phyloP scores from a whole-genome alignment of 2,888 invertebrate genomes.

The Philhelius pedissequus region DNA sequence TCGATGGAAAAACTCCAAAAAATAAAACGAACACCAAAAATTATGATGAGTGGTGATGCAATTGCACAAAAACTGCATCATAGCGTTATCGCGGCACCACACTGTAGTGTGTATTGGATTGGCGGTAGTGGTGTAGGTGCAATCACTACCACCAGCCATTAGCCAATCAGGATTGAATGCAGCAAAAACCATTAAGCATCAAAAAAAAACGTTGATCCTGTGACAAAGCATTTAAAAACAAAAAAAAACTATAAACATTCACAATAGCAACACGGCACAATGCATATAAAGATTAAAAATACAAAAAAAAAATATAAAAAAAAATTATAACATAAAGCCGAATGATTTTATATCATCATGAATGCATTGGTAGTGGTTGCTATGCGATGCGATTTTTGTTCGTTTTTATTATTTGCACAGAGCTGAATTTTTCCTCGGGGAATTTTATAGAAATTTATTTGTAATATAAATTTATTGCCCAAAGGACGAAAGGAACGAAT shows the following conservation, averaged over 20 bases:
- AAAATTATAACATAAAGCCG: neutral
- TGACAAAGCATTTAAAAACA: conserved; percentile 33
- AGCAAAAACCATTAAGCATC: conserved; percentile 36
- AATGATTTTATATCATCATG: conserved; percentile 2
- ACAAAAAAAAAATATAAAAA: conserved; percentile 7
- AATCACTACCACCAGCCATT: conserved; percentile 40
- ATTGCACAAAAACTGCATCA: conserved; percentile 67
- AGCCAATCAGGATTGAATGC: conserved; percentile 40
- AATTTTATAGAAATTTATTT: conserved; percentile 59
- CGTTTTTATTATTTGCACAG: conserved; percentile 11
- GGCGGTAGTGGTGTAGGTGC: neutral
- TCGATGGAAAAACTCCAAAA: conserved; percentile 35
- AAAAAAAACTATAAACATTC: neutral
- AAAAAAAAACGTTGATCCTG: conserved; percentile 28
- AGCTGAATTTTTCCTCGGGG: conserved; percentile 32
- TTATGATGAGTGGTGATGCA: conserved; percentile 66
- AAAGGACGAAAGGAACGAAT: conserved; percentile 18
- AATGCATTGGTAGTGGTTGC: neutral
- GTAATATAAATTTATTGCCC: conserved; percentile 61
- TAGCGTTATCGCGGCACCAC: conserved; percentile 27
- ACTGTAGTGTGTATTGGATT: neutral
- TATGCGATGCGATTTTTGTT: neutral
- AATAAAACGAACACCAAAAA: conserved; percentile 10
- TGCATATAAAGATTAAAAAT: conserved; percentile 5
- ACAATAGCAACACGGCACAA: neutral